Evolutionary conservation across 1,140 invertebrate species (phyloP), one percentile per base, ranked within the genome.

Genomic region (Drosophila nasuta): DNA sequence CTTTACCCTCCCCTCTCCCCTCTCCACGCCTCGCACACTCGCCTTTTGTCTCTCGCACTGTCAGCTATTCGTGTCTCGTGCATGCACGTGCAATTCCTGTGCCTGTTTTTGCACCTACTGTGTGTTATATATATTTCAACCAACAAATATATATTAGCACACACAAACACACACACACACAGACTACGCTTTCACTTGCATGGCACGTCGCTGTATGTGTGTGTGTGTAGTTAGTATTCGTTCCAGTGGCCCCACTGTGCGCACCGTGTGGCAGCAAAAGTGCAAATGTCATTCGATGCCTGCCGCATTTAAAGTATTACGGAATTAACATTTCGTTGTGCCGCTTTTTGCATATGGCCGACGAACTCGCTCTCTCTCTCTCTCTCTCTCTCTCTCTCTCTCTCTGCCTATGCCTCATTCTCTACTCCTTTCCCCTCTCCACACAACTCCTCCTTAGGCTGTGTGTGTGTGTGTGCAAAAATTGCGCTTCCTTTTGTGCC

Each of bases 321-420:
- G 85, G 85, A 88, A 88, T 88, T 88, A 88, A 88, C 83, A 89
- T 88, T 88, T 88, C 85, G 88, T 83, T 88, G 83, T 87, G 83
- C 76, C 76, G 83, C 75, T 69, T 72, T 76, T 72, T 77, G 75
- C 75, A 77, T 62, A 65, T 65, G 60, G 56, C 51, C 68, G 68
- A 64, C 68, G 41, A 59, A 60, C 68, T 66, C 74, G 43, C 56
- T 49, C 20, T 43, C n/a, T 60, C 35, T 52, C 52, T 38, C 56
- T 45, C 45, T 41, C 17, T 20, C 17, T 20, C 17, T 20, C 20
- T 20, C 20, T 20, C 60, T 66, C 74, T 48, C 48, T 49, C 20
- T 38, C 56, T 45, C 45, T 41, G 28, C 8, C 43, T n/a, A 43
- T 6, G 8, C 6, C 38, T 1, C 11, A 11, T 41, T 15, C 11